phyloP scores from a whole-genome alignment of 1,140 invertebrate species.

The Drosophila pandora region DNA sequence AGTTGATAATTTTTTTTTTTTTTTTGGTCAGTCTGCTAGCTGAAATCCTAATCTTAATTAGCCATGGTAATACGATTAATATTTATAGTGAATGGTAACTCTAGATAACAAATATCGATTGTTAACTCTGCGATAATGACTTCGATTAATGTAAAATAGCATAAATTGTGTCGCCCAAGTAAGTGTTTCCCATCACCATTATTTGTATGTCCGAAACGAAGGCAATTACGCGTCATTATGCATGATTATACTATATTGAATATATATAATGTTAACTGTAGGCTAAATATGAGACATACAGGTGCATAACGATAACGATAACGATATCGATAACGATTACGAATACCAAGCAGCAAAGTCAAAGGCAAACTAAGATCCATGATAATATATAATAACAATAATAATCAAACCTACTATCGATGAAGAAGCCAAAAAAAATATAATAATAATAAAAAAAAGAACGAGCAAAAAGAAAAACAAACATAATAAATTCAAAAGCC shows the following conservation, averaged over 20 bases:
- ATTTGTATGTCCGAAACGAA: constrained; percentile 21
- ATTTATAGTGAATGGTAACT: constrained; percentile 9
- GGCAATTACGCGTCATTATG: constrained; percentile 2
- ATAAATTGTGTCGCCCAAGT: constrained; percentile 32
- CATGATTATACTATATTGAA: constrained; percentile 28
- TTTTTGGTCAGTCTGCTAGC: constrained; percentile 20
- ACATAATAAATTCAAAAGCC: constrained; percentile 79
- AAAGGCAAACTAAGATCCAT: constrained; percentile 51
- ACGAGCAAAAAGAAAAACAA: constrained; percentile 51
- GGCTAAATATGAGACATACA: constrained; percentile 56
- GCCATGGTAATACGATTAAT: constrained; percentile 5
- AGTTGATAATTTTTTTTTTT: constrained; percentile 18
- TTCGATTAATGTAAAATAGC: constrained; percentile 45
- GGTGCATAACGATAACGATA: constrained; percentile 58
- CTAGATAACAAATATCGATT: constrained; percentile 26
- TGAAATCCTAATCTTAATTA: constrained; percentile 22
- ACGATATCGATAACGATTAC: constrained; percentile 47
- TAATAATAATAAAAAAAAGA: constrained; percentile 10
- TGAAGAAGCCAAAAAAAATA: constrained; percentile 36
- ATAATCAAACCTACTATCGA: constrained; percentile 55
- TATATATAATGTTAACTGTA: constrained; percentile 54
- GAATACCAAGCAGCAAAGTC: constrained; percentile 46
- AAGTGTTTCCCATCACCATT: constrained; percentile 16
- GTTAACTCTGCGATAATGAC: constrained; percentile 41
- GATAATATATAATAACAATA: constrained; percentile 55